Evolutionary conservation across 2,888 invertebrate species (phyloP), one percentile per base, ranked within the genome.

Genomic region (Sericinus montela): DNA sequence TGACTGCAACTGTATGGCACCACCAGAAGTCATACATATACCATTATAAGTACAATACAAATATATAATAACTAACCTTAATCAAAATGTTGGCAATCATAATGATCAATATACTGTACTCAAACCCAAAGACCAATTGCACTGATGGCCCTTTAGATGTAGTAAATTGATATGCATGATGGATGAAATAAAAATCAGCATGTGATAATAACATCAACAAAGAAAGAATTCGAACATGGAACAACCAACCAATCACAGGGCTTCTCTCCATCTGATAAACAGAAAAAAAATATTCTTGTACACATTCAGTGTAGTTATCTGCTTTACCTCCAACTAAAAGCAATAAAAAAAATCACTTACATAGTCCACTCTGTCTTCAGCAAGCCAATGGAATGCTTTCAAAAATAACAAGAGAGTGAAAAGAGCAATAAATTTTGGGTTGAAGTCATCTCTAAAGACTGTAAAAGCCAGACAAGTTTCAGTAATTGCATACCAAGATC

Each of bases 391-490:
- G 90, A 99, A 99, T 76, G 98, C 97, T 90, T 99, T 99, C 25
- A 99, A 89, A 79, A 99, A 99, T 52, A 99, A 90, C 47, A 99
- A 89, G 38, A 99, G 91, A 1, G 98, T 98, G 76, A 99, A 99
- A 49, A 99, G 90, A 23, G 98, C 98, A 64, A 99, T 97, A 90
- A 99, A 99, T 75, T 97, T 96, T 10, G 97, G 97, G 90, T 97
- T 98, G 78, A 99, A 98, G 75, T 99, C 99, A 90, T 99, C 99
- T 71, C 98, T 91, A 83, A 99, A 99, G 8, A 99, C 98, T 35
- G 99, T 99, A 79, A 99, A 99, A 8, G 99, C 99, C 67, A 99
- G 89, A 83, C 99, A 99, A 14, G 99, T 99, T 90, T 99, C 99
- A n/a, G 99, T 98, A 52, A 99, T 94, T 6, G 99, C 99, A 90